These are phyloP conservation scores for Eupithecia pulchellata DNA, from an alignment of 2,888 invertebrate genomes.

Conservation along the genomic window DNA sequence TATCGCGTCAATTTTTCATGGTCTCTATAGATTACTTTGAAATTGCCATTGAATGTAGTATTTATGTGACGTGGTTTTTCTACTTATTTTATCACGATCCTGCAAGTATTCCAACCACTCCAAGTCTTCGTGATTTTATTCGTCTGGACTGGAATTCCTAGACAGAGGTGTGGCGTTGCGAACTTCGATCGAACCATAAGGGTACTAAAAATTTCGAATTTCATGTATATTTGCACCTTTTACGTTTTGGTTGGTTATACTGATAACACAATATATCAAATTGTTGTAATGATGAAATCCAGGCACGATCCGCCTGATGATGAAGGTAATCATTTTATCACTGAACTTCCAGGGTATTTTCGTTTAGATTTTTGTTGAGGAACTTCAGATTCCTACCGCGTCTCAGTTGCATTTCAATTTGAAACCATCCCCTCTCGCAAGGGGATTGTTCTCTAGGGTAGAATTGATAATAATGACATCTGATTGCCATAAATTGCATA, in stretches of 20 bases:
- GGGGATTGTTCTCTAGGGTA: no score
- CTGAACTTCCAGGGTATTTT: not conserved
- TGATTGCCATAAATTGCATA: no score
- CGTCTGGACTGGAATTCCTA: slow-evolving; percentile 1
- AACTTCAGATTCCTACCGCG: no score
- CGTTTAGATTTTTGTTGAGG: not conserved
- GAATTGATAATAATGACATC: no score
- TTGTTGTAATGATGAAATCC: not conserved
- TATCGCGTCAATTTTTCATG: slow-evolving; percentile 27
- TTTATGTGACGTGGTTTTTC: not conserved
- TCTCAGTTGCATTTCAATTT: not conserved
- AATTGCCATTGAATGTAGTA: slow-evolving; percentile 14
- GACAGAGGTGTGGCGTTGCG: not conserved
- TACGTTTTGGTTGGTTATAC: no score
- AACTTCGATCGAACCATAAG: no score
- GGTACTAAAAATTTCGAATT: no score
- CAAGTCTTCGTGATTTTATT: not conserved
- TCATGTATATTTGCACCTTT: no score
- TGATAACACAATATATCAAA: no score
- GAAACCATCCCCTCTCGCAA: no score
- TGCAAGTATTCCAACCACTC: not conserved
- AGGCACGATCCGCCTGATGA: not conserved
- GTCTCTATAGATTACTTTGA: slow-evolving; percentile 18
- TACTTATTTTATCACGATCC: not conserved
- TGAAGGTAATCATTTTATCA: not conserved